Evolutionary conservation across 2,113 vertebrate species (phyloP).

Genomic region (Chrysemys picta): DNA sequence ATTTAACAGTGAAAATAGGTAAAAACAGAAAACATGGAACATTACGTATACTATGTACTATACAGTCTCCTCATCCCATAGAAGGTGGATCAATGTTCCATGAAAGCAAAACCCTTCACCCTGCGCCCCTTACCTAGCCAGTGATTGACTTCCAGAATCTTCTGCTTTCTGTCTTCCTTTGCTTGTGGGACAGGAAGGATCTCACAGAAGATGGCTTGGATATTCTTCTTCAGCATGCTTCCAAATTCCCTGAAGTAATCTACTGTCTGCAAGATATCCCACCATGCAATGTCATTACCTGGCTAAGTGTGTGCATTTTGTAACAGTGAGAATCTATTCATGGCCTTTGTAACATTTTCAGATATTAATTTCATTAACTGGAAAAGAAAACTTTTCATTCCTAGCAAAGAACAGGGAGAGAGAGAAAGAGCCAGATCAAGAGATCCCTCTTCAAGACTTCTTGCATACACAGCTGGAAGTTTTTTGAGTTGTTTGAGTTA

Average conservation of each 20-base stretch:
- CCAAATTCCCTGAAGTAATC: no score
- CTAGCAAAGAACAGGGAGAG: rapidly evolving
- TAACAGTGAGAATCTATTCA: background rate
- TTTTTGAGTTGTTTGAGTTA: background rate
- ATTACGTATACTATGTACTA: no score
- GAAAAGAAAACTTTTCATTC: background rate
- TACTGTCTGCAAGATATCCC: background rate
- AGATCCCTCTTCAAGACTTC: background rate
- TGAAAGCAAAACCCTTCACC: no score
- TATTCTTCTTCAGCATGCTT: no score
- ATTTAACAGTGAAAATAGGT: no score
- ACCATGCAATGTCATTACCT: background rate
- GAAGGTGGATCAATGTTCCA: no score
- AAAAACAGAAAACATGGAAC: no score
- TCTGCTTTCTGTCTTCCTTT: background rate
- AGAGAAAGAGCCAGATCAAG: background rate
- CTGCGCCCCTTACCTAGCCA: no score
- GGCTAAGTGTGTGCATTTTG: background rate
- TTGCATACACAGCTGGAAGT: background rate
- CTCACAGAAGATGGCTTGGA: no score
- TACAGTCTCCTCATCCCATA: no score
- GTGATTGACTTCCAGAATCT: background rate
- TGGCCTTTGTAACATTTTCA: background rate
- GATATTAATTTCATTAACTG: background rate
- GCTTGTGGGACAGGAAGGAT: no score